Base-by-base conservation (phyloP, 2,797 vertebrate species). In the Carapus acus region DNA sequence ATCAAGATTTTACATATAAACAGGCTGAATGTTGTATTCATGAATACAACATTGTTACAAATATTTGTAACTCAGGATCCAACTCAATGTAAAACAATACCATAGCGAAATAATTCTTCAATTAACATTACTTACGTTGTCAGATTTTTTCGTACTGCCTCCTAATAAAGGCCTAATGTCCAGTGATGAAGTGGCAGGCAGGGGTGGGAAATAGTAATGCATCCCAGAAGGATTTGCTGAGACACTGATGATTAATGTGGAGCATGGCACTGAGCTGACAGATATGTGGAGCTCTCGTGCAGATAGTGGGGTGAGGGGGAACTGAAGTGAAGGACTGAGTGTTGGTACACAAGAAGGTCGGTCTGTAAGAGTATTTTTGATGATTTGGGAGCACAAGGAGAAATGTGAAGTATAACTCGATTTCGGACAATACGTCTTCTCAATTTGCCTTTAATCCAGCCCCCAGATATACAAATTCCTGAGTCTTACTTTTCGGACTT, bases 161-260 rank as follows among this genome's bases (percentile, higher is more conserved):
- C 69, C 58, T 54, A 42, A 62, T 76, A 78, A 78, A 65, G 62
- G 66, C 66, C 56, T 27, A 55, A 67, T 62, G 62, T 57, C 40
- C 20, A 24, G 51, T 75, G 78, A 82, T 67, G 53, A 65, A 77
- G 66, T 20, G 49, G 43, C 38, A 52, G 49, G 66, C 21, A 7
- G 71, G 8, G 7, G 54, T 3, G 27, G 40, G 43, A 67, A 62
- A 65, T 43, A 47, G 43, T 75, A 75, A 78, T 69, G 67, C 40
- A 54, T 74, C 77, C 69, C 67, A 66, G 53, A 77, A 79, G 67
- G 68, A 60, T 56, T 67, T 57, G 70, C 65, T 50, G 58, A 68
- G 74, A 69, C 67, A 49, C 52, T 2, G 18, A 49, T 77, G 81
- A 80, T 69, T 71, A 71, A 79, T 73, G 73, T 51, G 67, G 54